Base-by-base conservation (phyloP, 2,888 invertebrate species). In the Papilio demoleus region DNA sequence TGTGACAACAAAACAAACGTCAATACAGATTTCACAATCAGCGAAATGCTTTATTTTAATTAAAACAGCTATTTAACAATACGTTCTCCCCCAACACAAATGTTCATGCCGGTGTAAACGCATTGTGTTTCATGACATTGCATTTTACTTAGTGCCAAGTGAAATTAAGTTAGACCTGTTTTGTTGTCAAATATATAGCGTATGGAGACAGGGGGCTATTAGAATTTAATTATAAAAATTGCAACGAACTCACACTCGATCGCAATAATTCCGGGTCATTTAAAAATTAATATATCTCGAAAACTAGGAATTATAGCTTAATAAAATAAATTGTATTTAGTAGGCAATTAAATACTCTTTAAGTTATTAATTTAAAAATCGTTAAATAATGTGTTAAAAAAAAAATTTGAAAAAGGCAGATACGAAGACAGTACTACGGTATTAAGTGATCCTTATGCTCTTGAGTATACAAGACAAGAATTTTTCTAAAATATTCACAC, bases 11-110 rank as follows among this genome's bases (percentile, higher is more conserved):
- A 19, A 59, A 38, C 34, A 27, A 53, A 22, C 56, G 31, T 56
- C 56, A 53, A 65, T 65, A 65, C 56, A 27, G 22, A 56, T 45
- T 31, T 12, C 8, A 5, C 12, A 19, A 12, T 17, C 34, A 36
- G 45, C 17, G 24, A 47, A 45, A 36, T 36, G 59, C 24, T 47
- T 59, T 59, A 47, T 66, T 66, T 66, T 66, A 66, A 66, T 66
- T 59, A 66, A 47, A 59, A 66, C 59, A 66, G 66, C 58, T 59
- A 59, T 59, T 59, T 36, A 47, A 66, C 66, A 66, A 60, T 66
- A 24, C 36, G 12, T 19, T 59, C 31, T 36, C 59, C 34, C 66
- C 50, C 2, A 24, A 14, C 53, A 2, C 56, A 42, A 53, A 65
- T 65, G 64, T 56, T 65, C 40, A 34, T 14, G 12, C 27, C 56